Evolutionary conservation across 2,888 invertebrate species (phyloP).

Genomic region (Hypomecis punctinalis): DNA sequence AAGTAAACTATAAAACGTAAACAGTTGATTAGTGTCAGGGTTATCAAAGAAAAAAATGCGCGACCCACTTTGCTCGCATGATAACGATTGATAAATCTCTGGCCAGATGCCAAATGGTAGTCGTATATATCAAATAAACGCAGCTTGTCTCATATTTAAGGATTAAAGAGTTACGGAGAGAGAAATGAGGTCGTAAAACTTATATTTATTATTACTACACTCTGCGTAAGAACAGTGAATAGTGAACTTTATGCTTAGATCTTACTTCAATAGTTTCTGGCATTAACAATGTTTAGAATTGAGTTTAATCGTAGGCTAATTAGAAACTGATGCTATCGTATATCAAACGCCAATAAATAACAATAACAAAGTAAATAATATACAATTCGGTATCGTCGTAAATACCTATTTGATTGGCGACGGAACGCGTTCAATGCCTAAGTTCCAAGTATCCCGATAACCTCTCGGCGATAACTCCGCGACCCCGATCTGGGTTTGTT

Average conservation of each 20-base stretch:
- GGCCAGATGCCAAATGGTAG: slow-evolving; percentile 36
- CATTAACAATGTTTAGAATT: not conserved
- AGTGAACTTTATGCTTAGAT: not conserved
- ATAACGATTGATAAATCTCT: slow-evolving; percentile 48
- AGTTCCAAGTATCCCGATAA: slow-evolving; percentile 36
- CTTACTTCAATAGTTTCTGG: not conserved
- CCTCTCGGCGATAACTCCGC: slow-evolving; percentile 35
- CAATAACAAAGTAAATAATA: slow-evolving; percentile 15
- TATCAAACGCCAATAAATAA: slow-evolving; percentile 10
- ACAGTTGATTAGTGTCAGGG: slow-evolving; percentile 54
- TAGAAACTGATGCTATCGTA: slow-evolving; percentile 1
- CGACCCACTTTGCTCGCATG: slow-evolving; percentile 46
- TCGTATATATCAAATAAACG: slow-evolving; percentile 26
- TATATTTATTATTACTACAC: not conserved
- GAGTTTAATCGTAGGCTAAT: slow-evolving; percentile 3
- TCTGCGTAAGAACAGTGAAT: not conserved
- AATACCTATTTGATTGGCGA: slow-evolving; percentile 30
- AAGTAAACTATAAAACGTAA: slow-evolving; percentile 36
- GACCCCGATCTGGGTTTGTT: slow-evolving; percentile 26
- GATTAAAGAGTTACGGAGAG: slow-evolving; percentile 10
- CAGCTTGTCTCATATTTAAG: slow-evolving; percentile 31
- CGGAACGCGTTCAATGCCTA: slow-evolving; percentile 23
- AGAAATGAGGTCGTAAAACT: slow-evolving; percentile 17
- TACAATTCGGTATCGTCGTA: slow-evolving; percentile 15
- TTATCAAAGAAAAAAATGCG: slow-evolving; percentile 41